phyloP scores from a whole-genome alignment of 2,888 invertebrate genomes.

The Monopis laevigella region DNA sequence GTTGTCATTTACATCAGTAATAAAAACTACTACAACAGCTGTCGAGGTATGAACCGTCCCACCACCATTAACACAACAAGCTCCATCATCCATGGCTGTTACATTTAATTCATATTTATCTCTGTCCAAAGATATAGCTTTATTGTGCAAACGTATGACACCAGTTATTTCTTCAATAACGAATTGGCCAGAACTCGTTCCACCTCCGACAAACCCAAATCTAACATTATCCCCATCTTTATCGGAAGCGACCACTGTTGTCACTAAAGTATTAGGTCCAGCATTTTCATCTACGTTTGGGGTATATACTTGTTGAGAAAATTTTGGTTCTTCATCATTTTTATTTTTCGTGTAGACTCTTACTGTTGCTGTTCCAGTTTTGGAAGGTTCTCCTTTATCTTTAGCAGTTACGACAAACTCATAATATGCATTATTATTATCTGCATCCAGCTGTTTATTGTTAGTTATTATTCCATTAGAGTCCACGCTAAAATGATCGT shows the following conservation, averaged over 20 bases:
- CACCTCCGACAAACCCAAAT: constrained; percentile 91
- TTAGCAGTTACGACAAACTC: constrained; percentile 94
- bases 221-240: constrained; percentile 97
- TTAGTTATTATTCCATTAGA: constrained; percentile 92
- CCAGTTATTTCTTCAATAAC: constrained; percentile 96
- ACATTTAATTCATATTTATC: constrained; percentile 97
- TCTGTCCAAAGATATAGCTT: constrained; percentile 86
- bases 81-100: constrained; percentile 97
- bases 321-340: constrained; percentile 97
- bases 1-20: constrained; percentile 97
- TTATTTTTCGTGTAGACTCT: constrained; percentile 97
- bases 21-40: constrained; percentile 95
- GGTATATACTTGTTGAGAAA: constrained; percentile 95
- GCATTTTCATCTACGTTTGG: constrained; percentile 97
- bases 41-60: constrained; percentile 91
- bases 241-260: constrained; percentile 96
- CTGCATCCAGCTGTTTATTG: constrained; percentile 93
- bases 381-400: constrained; percentile 93
- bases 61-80: constrained; percentile 92
- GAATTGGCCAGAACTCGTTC: constrained; percentile 90
- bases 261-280: constrained; percentile 93
- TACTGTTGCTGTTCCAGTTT: constrained; percentile 93
- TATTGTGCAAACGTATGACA: constrained; percentile 88
- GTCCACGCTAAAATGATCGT: constrained; percentile 95
- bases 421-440: constrained; percentile 96